Evolutionary conservation across 1,140 invertebrate genomes (phyloP).

Genomic region (Aplysia californica): DNA sequence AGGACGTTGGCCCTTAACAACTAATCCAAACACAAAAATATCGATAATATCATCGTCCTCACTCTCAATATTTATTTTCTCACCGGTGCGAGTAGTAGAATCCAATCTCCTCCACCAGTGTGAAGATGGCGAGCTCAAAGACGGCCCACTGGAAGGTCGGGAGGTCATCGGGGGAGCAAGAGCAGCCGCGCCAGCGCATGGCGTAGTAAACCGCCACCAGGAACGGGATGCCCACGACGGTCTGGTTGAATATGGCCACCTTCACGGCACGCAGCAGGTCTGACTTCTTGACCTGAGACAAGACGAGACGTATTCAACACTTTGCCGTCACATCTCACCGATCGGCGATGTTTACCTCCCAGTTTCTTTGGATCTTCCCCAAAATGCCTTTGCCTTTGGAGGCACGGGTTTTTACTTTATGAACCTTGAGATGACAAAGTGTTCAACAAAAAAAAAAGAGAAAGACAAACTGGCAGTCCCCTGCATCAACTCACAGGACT

Average conservation of each 20-base stretch:
- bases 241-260: constrained; percentile 83
- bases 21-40: too few species aligned
- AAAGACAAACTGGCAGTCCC: not conserved
- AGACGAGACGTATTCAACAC: too few species aligned
- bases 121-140: constrained; percentile 81
- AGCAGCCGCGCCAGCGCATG: constrained; percentile 78
- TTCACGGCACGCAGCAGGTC: constrained; percentile 73
- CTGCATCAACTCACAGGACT: not conserved
- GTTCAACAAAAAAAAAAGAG: not conserved
- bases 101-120: constrained; percentile 83
- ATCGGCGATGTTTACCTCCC: too few species aligned
- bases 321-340: too few species aligned
- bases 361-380: too few species aligned
- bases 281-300: constrained; percentile 46
- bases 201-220: constrained; percentile 74
- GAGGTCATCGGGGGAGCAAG: constrained; percentile 73
- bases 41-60: too few species aligned
- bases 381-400: too few species aligned
- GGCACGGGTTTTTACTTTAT: too few species aligned
- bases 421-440: not conserved
- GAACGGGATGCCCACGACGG: constrained; percentile 78
- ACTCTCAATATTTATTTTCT: constrained; percentile 1
- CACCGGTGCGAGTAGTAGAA: constrained; percentile 91
- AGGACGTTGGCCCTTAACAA: too few species aligned
- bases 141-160: constrained; percentile 88